Base-by-base conservation (phyloP, 2,113 vertebrate genomes). In the Meleagris gallopavo region DNA sequence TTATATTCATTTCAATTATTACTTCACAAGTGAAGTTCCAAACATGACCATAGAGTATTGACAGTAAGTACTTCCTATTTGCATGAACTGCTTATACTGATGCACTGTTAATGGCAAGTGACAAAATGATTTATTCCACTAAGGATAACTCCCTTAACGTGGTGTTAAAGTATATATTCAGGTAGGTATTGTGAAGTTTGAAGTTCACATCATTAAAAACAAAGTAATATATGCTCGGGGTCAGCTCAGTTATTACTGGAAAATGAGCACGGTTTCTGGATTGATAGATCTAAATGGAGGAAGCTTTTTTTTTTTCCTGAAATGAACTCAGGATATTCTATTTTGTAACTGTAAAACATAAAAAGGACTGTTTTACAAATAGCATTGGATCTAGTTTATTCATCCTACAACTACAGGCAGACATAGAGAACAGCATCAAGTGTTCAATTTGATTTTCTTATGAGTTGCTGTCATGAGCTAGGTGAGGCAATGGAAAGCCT, bases 31-130 rank as follows among this genome's bases (percentile, higher is more conserved):
- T 4, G 1, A 25, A 3, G 17, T 52, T 62, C 29, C 20, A 27
- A 13, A 19, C 8, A 18, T 22, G 0, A 0, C 45, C 15, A 1
- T 8, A 18, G 54, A 21, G 2, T 78, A 9, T 17, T 21, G 15
- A 36, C 15, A 18, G 3, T 36, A 65, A 64, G 20, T 15, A 9
- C 8, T 36, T 30, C 19, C 15, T 0, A 0, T 29, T 22, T 19
- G 27, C 19, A 2, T 3, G 18, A 24, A 5, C 9, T 29, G 20
- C 21, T 48, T 54, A 18, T 69, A 43, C 38, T 43, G 52, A 11
- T 54, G 29, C 20, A 36, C 19, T 16, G 3, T 15, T 48, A 16
- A 41, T 36, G 9, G 1, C 25, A 25, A 58, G 48, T 29, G 21
- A 25, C 10, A 40, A 66, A 54, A 30, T 60, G 48, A 30, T 89